Evolutionary conservation across 2,113 vertebrate species (phyloP), one percentile per base, ranked within the genome.

Genomic region (Anhinga anhinga): DNA sequence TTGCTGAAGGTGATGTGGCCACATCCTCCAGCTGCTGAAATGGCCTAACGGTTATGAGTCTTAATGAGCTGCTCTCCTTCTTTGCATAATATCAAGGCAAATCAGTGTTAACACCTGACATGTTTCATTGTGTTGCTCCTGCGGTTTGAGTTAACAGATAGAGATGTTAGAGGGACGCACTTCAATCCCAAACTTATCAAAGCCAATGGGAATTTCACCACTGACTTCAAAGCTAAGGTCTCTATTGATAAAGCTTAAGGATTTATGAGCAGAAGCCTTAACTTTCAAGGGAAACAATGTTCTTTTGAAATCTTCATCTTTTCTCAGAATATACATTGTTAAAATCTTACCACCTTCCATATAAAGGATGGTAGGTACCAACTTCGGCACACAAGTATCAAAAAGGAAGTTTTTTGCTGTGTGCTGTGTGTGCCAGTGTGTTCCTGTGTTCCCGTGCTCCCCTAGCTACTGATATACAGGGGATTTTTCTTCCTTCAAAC

Each of bases 401-500:
- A 80, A 86, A 90, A 82, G 76, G 40, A 59, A 98, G 92, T 91
- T 96, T 83, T 34, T 9, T 11, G 19, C 49, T 52, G 56, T 36
- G 74, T 83, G 87, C 73, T 61, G 11, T 14, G 4, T 44, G 36
- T 87, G 53, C 42, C 25, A 2, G 61, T 59, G 88, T 71, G 87
- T 61, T 91, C 62, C 66, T 81, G 50, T 83, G 59, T 74, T 92
- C 82, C 95, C 20, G 25, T 93, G 72, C 95, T 95, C 88, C 83
- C 89, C 80, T 82, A 98, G 93, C 89, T 97, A 96, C 96, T 90
- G 93, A 96, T 98, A 97, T 92, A 97, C 85, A 97, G 95, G 95
- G 98, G 98, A 98, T 98, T 98, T 98, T 98, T 98, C 97, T 98
- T 96, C 97, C 98, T 98, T 98, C 98, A 98, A 95, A 98, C 96